Evolutionary conservation across 1,140 invertebrate genomes (phyloP).

Genomic region (Colletes gigas): DNA sequence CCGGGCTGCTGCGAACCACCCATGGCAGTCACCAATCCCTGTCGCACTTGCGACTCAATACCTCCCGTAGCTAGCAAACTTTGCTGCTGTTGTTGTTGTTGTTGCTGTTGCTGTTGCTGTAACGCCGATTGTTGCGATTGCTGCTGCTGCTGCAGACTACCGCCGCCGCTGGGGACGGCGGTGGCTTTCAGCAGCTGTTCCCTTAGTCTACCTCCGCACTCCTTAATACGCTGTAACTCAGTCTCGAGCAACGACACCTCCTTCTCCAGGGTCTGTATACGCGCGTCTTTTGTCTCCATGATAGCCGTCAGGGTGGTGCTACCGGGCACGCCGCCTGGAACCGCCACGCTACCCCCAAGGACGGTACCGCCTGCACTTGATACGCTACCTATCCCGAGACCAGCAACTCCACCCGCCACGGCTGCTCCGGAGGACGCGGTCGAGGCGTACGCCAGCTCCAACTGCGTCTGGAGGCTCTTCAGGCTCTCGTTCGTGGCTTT

Average conservation of each 20-base stretch:
- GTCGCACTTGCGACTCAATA: conserved; percentile 60
- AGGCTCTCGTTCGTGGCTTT: conserved; percentile 90
- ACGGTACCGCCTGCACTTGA: conserved; percentile 82
- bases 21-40: conserved; percentile 50
- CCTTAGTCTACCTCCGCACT: conserved; percentile 76
- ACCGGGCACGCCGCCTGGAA: conserved; percentile 84
- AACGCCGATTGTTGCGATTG: conserved; percentile 14
- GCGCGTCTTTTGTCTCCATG: conserved; percentile 91
- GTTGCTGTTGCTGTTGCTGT: conserved; percentile 41
- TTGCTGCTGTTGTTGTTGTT: conserved; percentile 40
- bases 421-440: conserved; percentile 80
- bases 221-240: conserved; percentile 86
- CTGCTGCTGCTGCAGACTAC: conserved; percentile 43
- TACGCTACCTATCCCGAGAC: conserved; percentile 81
- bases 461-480: conserved; percentile 88
- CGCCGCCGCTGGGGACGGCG: conserved; percentile 62
- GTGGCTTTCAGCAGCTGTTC: conserved; percentile 76
- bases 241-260: conserved; percentile 88
- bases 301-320: conserved; percentile 88
- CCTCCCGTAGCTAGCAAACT: conserved; percentile 40
- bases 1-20: conserved; percentile 62
- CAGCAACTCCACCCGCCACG: conserved; percentile 79
- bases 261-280: conserved; percentile 92
- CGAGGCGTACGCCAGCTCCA: conserved; percentile 87
- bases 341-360: conserved; percentile 78